Conservation (phyloP, 2,113 vertebrate genomes). For the Elachura formosa region DNA sequence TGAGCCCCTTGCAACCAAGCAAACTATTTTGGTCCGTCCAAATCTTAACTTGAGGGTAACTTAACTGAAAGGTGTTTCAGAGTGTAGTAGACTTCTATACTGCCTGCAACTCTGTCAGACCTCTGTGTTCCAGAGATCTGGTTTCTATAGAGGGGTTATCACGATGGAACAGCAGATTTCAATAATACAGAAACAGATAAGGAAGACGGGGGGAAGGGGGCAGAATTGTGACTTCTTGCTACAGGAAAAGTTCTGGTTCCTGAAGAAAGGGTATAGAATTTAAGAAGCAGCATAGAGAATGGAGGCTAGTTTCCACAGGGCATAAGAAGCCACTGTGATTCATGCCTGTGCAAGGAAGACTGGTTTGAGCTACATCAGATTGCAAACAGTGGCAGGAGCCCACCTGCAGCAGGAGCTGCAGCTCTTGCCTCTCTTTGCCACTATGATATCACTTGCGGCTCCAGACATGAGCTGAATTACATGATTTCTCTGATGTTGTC, state of each 20-base stretch:
- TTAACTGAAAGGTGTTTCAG: background rate
- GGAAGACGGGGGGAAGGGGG: accelerated
- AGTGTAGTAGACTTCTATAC: no score
- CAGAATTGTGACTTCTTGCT: background rate
- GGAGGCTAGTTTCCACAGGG: accelerated
- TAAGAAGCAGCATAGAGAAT: background rate
- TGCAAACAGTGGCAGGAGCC: background rate
- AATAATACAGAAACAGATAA: background rate
- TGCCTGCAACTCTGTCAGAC: background rate
- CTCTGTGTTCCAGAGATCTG: background rate
- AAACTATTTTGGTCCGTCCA: background rate
- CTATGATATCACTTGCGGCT: background rate
- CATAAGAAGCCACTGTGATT: background rate
- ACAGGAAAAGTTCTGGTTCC: background rate
- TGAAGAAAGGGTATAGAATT: background rate
- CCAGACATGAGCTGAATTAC: background rate
- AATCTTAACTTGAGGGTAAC: background rate
- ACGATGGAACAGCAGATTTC: background rate
- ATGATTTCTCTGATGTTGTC: background rate
- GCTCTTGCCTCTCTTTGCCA: background rate
- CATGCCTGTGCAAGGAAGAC: no score
- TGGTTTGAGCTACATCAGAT: background rate
- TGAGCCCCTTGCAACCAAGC: background rate
- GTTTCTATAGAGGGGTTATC: background rate
- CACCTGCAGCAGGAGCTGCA: background rate